These are phyloP conservation scores for Heterodera carotae DNA, from an alignment of 1,140 invertebrate species.

Conservation along the genomic window DNA sequence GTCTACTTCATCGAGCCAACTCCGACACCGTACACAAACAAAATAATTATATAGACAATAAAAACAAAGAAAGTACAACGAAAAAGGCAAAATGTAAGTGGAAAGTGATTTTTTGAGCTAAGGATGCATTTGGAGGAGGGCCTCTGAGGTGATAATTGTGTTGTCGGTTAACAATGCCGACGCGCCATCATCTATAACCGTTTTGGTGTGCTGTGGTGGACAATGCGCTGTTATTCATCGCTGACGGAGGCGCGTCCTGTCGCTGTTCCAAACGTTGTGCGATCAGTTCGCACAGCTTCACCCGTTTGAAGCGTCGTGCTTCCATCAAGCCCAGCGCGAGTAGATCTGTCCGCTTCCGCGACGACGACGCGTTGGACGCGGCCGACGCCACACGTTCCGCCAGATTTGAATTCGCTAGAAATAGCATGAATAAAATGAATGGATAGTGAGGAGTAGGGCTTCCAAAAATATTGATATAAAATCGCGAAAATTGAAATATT, in stretches of 20 bases:
- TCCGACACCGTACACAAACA: too few relatives aligned
- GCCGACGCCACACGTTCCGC: background rate
- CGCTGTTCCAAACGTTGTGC: slow-evolving; percentile 5
- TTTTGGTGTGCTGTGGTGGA: background rate
- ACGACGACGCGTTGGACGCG: background rate
- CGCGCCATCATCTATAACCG: too few relatives aligned
- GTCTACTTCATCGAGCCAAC: too few relatives aligned
- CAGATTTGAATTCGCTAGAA: background rate
- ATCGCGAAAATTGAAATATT: slow-evolving; percentile 9
- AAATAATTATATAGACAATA: too few relatives aligned
- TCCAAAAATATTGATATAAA: background rate
- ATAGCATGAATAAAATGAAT: slow-evolving; percentile 1
- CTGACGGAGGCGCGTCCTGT: background rate
- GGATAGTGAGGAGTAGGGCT: background rate
- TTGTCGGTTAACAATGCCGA: background rate
- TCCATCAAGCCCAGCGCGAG: slow-evolving; percentile 14
- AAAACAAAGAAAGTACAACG: too few relatives aligned
- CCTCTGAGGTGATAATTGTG: slow-evolving; percentile 10
- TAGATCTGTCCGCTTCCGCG: background rate
- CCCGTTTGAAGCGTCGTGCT: slow-evolving; percentile 22
- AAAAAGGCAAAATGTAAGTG: too few relatives aligned
- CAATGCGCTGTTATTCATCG: background rate
- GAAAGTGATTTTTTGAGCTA: too few relatives aligned
- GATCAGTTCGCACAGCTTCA: slow-evolving; percentile 17
- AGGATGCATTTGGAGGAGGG: too few relatives aligned